phyloP scores from a whole-genome alignment of 2,797 vertebrate species.

The Anguilla marmorata region DNA sequence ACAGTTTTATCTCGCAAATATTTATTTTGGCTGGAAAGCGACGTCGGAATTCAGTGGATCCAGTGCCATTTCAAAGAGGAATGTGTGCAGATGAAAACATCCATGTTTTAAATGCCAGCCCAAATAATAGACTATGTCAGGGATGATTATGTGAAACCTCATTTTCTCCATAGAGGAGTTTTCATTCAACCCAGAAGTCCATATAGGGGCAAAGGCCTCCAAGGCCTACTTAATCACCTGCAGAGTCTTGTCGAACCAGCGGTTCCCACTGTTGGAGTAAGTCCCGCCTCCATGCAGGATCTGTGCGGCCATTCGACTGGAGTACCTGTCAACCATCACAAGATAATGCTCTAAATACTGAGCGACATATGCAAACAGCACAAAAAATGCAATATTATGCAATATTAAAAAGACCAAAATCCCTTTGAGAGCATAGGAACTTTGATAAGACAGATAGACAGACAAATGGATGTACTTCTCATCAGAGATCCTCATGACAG shows the following conservation, averaged over 20 bases:
- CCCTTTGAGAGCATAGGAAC: not conserved
- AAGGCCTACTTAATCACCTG: conserved; percentile 64
- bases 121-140: not conserved
- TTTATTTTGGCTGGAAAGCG: no score
- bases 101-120: no score
- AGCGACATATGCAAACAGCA: not conserved
- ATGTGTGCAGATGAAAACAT: no score
- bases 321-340: conserved; percentile 67
- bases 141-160: no score
- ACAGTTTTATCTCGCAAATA: no score
- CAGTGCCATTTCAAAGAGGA: no score
- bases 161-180: no score
- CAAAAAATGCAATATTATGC: not conserved
- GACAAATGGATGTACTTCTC: conserved; percentile 64
- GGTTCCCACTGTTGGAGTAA: conserved; percentile 84
- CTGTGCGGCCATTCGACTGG: conserved; percentile 82
- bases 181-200: no score
- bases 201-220: no score
- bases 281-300: conserved; percentile 81
- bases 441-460: not conserved
- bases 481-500: conserved; percentile 81
- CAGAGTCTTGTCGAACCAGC: conserved; percentile 84
- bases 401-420: not conserved
- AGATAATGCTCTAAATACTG: not conserved
- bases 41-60: no score